Percentiles rank a stretch among this genome's conserved stretches.
phyloP scores from a whole-genome alignment of 2,113 vertebrate species.

The Lepidothrix coronata region DNA sequence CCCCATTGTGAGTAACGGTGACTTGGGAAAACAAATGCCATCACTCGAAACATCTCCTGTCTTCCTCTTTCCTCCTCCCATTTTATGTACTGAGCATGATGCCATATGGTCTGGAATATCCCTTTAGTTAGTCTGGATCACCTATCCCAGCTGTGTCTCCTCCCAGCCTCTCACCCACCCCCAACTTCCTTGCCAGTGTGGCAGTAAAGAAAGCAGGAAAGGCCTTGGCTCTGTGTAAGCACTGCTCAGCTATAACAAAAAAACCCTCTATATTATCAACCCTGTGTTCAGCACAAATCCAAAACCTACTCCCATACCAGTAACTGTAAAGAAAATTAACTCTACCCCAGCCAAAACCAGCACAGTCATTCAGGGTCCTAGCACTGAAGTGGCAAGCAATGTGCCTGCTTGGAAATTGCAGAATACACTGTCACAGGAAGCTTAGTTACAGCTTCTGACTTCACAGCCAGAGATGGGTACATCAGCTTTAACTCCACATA shows the following conservation, averaged over 20 bases:
- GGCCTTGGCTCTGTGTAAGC: background rate
- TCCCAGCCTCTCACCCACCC: background rate
- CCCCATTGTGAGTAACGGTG: background rate
- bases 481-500: background rate
- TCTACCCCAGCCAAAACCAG: background rate
- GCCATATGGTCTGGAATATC: background rate
- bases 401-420: background rate
- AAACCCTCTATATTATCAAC: background rate
- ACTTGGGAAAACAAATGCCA: background rate
- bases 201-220: accelerated
- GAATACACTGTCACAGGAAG: background rate
- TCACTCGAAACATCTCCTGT: background rate
- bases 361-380: background rate
- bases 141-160: background rate
- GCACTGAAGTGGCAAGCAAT: background rate
- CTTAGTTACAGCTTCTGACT: background rate
- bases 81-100: background rate
- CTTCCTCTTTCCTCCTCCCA: background rate
- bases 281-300: background rate
- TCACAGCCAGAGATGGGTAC: background rate
- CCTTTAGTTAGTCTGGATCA: background rate
- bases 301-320: background rate
- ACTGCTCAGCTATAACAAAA: background rate
- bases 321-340: background rate
- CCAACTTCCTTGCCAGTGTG: accelerated